phyloP scores from a whole-genome alignment of 2,113 vertebrate genomes.

The Corydoras sp. region DNA sequence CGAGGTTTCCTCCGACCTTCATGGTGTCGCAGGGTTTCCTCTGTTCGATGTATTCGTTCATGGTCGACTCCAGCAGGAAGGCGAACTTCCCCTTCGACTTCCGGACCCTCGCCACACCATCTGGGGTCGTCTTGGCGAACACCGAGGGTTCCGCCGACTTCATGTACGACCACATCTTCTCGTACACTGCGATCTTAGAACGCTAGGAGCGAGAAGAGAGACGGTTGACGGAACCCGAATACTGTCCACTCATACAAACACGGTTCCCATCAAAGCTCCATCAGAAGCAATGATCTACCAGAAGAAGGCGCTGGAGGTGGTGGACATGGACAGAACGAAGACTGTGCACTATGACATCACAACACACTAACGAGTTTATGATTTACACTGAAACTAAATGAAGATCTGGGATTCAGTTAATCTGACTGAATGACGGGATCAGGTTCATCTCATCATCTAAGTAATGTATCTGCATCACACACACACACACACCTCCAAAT shows the following conservation, averaged over 20 bases:
- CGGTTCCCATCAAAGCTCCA: too few species aligned
- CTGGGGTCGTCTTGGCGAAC: slow-evolving; percentile 96
- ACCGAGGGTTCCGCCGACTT: slow-evolving; percentile 97
- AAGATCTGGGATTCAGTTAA: too few species aligned
- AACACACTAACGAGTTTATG: too few species aligned
- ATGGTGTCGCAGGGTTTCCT: slow-evolving; percentile 98
- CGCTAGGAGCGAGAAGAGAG: slow-evolving; percentile 63
- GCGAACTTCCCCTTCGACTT: slow-evolving; percentile 99
- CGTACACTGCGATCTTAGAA: slow-evolving; percentile 97
- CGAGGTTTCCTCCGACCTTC: slow-evolving; percentile 99
- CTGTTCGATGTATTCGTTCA: slow-evolving; percentile 99
- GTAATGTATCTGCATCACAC: too few species aligned
- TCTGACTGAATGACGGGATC: not conserved
- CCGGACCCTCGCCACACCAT: slow-evolving; percentile 91
- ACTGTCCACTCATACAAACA: too few species aligned
- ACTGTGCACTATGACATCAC: too few species aligned
- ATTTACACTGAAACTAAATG: too few species aligned
- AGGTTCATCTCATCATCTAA: too few species aligned
- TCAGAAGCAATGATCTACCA: too few species aligned
- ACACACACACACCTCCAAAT: not conserved
- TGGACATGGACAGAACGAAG: too few species aligned
- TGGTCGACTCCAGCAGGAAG: slow-evolving; percentile 97
- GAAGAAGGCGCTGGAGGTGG: too few species aligned
- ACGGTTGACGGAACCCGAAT: not conserved
- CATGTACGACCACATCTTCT: slow-evolving; percentile 99